These are phyloP conservation scores for Dendroctonus ponderosae DNA, from an alignment of 1,140 invertebrate species.

Conservation along the genomic window DNA sequence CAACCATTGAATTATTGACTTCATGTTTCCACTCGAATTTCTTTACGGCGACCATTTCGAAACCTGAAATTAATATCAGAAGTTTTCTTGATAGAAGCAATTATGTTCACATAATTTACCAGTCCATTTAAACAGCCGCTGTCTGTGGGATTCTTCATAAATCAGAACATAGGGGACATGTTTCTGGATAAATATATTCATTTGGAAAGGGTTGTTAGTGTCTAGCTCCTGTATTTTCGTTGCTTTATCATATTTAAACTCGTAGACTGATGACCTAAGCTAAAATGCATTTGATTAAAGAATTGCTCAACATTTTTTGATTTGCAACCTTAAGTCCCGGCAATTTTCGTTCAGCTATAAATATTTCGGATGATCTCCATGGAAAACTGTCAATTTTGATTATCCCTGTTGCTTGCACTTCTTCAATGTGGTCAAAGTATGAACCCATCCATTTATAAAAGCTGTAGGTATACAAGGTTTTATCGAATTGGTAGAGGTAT, in stretches of 20 bases:
- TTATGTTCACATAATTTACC: constrained; percentile 18
- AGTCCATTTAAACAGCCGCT: constrained; percentile 30
- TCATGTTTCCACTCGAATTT: constrained; percentile 13
- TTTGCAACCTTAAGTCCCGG: constrained; percentile 2
- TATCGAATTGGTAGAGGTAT: neutral
- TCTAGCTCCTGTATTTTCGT: constrained; percentile 38
- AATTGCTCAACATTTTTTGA: neutral
- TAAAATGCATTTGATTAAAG: constrained; percentile 6
- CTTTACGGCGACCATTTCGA: constrained; percentile 20
- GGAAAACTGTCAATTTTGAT: constrained; percentile 25
- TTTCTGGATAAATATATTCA: constrained; percentile 29
- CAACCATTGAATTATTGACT: constrained; percentile 16
- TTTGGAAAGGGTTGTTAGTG: constrained; percentile 11
- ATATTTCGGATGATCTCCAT: constrained; percentile 31
- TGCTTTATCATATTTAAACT: constrained; percentile 33
- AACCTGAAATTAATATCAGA: constrained; percentile 29
- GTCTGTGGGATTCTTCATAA: constrained; percentile 22
- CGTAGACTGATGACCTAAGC: constrained; percentile 31
- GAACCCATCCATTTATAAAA: constrained; percentile 39
- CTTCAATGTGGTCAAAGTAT: constrained; percentile 39
- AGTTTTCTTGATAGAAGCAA: neutral
- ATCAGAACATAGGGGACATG: constrained; percentile 27
- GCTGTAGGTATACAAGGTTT: constrained; percentile 20
- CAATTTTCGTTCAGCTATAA: constrained; percentile 31
- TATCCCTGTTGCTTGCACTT: constrained; percentile 15